These are phyloP conservation scores for Heliocidaris erythrogramma DNA, from an alignment of 35 echinoderm and acorn worm species.

Conservation along the genomic window DNA sequence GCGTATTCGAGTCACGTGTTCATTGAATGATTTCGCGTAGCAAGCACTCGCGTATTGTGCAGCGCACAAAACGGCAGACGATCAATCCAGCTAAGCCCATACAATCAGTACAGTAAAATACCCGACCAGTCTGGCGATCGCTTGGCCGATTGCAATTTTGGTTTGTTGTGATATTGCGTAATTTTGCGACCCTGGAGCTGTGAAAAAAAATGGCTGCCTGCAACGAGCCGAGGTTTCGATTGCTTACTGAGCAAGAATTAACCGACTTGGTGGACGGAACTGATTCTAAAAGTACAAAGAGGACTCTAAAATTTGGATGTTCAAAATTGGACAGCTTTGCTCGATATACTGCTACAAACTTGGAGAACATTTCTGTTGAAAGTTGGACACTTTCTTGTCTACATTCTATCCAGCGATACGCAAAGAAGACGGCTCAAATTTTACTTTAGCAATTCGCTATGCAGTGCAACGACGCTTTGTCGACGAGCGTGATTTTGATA, in stretches of 20 bases:
- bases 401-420: not conserved
- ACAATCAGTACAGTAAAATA: not conserved
- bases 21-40: not conserved
- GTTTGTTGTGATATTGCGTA: not conserved
- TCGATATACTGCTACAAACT: too few species aligned
- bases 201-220: too few species aligned
- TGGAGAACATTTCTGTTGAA: not conserved
- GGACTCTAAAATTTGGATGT: too few species aligned
- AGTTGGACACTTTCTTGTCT: slow-evolving; percentile 30
- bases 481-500: too few species aligned
- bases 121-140: not conserved
- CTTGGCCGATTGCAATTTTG: not conserved
- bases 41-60: not conserved
- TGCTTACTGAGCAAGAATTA: slow-evolving; percentile 15
- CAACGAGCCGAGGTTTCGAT: not conserved
- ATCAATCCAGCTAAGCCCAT: not conserved
- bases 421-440: too few species aligned
- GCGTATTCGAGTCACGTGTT: not conserved
- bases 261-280: too few species aligned
- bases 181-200: not conserved
- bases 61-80: not conserved
- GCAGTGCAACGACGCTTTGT: too few species aligned
- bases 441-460: too few species aligned
- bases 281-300: too few species aligned
- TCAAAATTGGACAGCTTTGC: too few species aligned